phyloP scores from a whole-genome alignment of 1,140 invertebrate species.

The Calephelis virginiensis region DNA sequence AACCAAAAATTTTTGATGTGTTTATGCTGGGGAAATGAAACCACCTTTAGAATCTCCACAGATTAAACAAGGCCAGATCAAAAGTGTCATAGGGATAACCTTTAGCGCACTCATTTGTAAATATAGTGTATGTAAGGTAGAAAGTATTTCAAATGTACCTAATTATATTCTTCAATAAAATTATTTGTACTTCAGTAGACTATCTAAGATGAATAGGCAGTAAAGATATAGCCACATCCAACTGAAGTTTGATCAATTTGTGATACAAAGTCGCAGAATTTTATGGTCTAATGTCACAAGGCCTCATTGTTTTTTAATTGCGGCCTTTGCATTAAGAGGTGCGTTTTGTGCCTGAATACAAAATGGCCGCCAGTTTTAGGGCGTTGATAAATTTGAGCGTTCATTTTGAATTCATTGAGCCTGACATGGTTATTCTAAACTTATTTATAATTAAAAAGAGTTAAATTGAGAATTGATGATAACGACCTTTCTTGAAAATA shows the following conservation, averaged over 20 bases:
- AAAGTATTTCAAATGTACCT: conserved; percentile 11
- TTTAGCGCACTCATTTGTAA: not conserved
- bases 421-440: no score
- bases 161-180: conserved; percentile 7
- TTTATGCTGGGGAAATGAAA: not conserved
- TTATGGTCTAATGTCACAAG: not conserved
- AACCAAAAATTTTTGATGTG: conserved; percentile 11
- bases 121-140: conserved; percentile 9
- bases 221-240: not conserved
- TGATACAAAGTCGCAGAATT: not conserved
- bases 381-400: not conserved
- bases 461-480: no score
- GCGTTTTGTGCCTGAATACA: not conserved
- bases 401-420: not conserved
- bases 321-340: not conserved
- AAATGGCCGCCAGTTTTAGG: not conserved
- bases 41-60: not conserved
- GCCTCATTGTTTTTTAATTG: no score
- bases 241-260: not conserved
- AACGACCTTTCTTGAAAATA: no score
- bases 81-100: not conserved
- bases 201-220: not conserved
- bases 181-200: not conserved
- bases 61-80: not conserved
- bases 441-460: no score